Base-by-base conservation (phyloP, 2,113 vertebrate genomes). In the Dasyurus viverrinus region DNA sequence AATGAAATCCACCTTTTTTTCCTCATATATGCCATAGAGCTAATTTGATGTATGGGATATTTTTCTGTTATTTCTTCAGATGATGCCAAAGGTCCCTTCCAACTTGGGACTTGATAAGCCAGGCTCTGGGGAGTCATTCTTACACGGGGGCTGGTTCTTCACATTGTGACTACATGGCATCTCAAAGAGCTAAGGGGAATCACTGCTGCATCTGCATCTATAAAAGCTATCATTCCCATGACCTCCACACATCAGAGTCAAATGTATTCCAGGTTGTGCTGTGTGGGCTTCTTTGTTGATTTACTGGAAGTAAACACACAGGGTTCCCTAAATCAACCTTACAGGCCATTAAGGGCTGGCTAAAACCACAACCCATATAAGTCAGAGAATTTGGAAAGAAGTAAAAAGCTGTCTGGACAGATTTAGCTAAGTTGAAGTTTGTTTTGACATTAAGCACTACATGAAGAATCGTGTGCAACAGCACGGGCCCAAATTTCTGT, bases 11-110 rank as follows among this genome's bases (percentile, higher is more conserved):
- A 54, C 90, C 1, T 96, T 91, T 96, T 89, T 84, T 90, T 95
- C 90, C 68, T n/a, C n/a, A n/a, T n/a, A n/a, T n/a, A n/a, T n/a
- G 96, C 95, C 91, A 92, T 94, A 36, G 53, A 97, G 97, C 60
- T 46, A 95, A 94, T 47, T 9, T n/a, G 48, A 92, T 91, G 55
- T n/a, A 47, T 94, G 24, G 90, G 53, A 25, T 2, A 23, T 57
- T 96, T 54, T n/a, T 53, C 95, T 91, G 93, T 19, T 30, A 30
- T 53, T 95, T 90, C 84, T 48, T 94, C 76, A 96, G 92, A 11
- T 46, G 57, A 12, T 95, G 94, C 19, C 19, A 23, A 42, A 42
- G 68, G 7, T 42, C 19, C n/a, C n/a, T 84, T 42, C 19, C n/a
- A 42, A 1, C 68, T 42, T 7, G 7, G 8, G 7, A 23, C 2